Base-by-base conservation (phyloP, 2,797 vertebrate species). In the Siniperca obscura region DNA sequence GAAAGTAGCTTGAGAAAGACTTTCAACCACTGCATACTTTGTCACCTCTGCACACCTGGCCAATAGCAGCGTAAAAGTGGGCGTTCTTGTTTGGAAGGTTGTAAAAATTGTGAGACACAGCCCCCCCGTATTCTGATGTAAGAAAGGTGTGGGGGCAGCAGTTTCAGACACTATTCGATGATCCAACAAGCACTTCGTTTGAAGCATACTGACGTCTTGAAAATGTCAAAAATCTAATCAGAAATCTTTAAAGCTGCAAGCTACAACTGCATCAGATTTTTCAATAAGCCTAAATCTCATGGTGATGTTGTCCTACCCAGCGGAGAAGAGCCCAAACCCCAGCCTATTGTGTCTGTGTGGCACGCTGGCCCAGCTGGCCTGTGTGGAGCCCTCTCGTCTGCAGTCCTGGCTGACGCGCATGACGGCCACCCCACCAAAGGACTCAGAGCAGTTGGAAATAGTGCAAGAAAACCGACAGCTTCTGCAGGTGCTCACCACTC, bases 391-490 rank as follows among this genome's bases (percentile, higher is more conserved):
- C 0, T 87, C 92, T 0, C 96, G 96, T 8, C 96, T 99, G 25
- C 98, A 99, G 91, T 97, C 97, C 70, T 99, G 98, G 98, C 92
- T 99, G 12, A 98, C 96, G 0, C 96, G 98, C 61, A 99, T 99
- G 98, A 99, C 98, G 0, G 95, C 97, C 30, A 96, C 98, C 0
- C 97, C 98, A 1, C 97, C 98, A 10, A 98, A 98, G 83, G 98
- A 99, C 89, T 98, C 98, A 0, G 98, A 99, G 80, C 98, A 99
- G 60, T 93, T 98, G 89, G 98, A 99, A 0, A 84, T 97, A 13
- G 97, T 99, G 78, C 98, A 99, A 78, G 98, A 99, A 94, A 99
- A 99, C 93, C 94, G 98, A n/a, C 98, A 99, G 91, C 96, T 99
- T 52, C 92, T 99, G 81, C 98, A 99, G 88, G 92, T 98, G 68